Base-by-base conservation (phyloP, 37 sponge, comb jelly and placozoan genomes). In the Hormiphora californensis region DNA sequence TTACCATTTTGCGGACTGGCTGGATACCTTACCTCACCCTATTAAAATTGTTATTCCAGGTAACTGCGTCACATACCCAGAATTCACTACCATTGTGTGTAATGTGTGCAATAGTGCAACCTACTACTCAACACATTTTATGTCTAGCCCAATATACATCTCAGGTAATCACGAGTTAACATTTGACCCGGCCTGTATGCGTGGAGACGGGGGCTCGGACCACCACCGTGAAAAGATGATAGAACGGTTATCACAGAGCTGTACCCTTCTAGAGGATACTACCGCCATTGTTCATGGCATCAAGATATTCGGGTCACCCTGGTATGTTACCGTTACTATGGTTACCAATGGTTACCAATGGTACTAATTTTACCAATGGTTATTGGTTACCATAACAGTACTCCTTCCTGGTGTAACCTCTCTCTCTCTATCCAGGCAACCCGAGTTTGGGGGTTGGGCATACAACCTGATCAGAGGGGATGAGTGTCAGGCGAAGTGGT, bases 401-500 rank as follows among this genome's bases (percentile, higher is more conserved):
- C 51, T 46, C 51, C 8, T 46, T 17, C 8, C 12, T 17, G 8
- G n/a, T n/a, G n/a, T n/a, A n/a, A 12, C 51, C 21, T 5, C 21
- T 57, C 25, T 57, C 3, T 7, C 9, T 0, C 54, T 0, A n/a
- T 41, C 32, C 63, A 90, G 90, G 91, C 92, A 91, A 39, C 92
- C 92, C 11, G 69, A 22, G 61, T 78, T 78, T 30, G 54, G 85
- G 3, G 36, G 54, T 32, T 90, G 90, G 92, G 92, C 86, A 0
- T 91, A 90, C 87, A 91, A 89, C 63, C 54, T 91, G 53, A 11
- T 57, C 0, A 53, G 92, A 63, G 92, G 92, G 5, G 54, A 90
- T 39, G 41, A 86, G 21, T 81, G 86, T 55, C 40, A n/a, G 8
- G 88, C 89, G 31, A 90, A 91, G 34, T 91, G 92, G 92, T 0